Percentiles rank a stretch among this genome's conserved stretches.
These are phyloP conservation scores for Heterohyrax brucei DNA, from an alignment of 2,797 vertebrate species.

Conservation along the genomic window DNA sequence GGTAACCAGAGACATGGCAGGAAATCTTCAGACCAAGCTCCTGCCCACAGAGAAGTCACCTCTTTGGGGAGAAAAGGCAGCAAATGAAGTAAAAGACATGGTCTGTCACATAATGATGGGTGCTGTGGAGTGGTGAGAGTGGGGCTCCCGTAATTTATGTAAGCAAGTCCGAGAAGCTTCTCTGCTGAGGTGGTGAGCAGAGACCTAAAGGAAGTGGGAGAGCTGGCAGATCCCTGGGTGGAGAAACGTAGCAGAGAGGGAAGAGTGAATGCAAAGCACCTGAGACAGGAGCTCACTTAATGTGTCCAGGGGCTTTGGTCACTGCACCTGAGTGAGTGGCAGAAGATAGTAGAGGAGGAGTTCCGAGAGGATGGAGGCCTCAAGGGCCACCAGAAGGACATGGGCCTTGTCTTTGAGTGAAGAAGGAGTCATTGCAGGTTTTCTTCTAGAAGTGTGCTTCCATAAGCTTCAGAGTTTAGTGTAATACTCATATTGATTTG, in stretches of 20 bases:
- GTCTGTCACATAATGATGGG: not conserved
- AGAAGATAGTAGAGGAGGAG: not conserved
- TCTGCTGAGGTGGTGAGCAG: not conserved
- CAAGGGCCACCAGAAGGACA: not conserved
- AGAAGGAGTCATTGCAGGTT: not conserved
- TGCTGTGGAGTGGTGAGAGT: not conserved
- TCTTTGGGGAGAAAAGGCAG: not conserved
- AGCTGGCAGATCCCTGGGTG: not conserved
- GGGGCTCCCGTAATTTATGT: not conserved
- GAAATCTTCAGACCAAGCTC: not conserved
- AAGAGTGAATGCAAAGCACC: not conserved
- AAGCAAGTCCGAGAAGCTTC: not conserved
- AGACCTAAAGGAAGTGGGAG: not conserved
- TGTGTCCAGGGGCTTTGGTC: too few relatives aligned
- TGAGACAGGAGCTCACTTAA: not conserved
- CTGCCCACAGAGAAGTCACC: not conserved
- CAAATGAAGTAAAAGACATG: not conserved
- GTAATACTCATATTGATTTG: conserved; percentile 13
- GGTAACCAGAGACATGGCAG: not conserved
- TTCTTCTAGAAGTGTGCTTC: conserved; percentile 42
- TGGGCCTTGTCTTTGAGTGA: not conserved
- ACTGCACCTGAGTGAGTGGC: not conserved
- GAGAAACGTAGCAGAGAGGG: not conserved
- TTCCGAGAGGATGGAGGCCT: not conserved
- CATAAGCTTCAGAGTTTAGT: not conserved